Conservation (phyloP, 2,888 invertebrate species). For the Thalpophila matura region DNA sequence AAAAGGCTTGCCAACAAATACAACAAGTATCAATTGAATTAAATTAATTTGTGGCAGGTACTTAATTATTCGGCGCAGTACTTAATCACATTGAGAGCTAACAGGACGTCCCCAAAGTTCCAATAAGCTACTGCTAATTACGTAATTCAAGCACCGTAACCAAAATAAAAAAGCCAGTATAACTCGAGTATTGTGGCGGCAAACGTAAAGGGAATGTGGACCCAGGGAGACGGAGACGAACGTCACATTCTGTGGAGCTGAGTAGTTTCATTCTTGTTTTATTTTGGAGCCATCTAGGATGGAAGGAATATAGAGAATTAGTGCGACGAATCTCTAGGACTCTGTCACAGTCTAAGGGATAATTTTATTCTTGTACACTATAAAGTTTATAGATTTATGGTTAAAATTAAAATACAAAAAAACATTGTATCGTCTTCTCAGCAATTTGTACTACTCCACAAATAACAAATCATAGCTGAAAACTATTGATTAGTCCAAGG, state of each 20-base stretch:
- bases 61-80: conserved; percentile 72
- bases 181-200: conserved; percentile 79
- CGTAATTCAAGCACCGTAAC: conserved; percentile 88
- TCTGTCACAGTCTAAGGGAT: conserved; percentile 8
- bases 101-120: conserved; percentile 77
- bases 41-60: conserved; percentile 55
- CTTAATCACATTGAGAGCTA: conserved; percentile 78
- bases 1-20: conserved; percentile 25
- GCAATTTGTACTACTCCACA: not conserved
- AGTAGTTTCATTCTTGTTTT: conserved; percentile 26
- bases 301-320: conserved; percentile 32
- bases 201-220: conserved; percentile 75
- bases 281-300: conserved; percentile 40
- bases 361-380: conserved; percentile 1
- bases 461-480: not conserved
- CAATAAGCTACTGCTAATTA: conserved; percentile 87
- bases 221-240: conserved; percentile 54
- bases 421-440: not conserved
- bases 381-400: not conserved
- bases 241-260: conserved; percentile 62
- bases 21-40: conserved; percentile 34
- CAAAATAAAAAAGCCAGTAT: conserved; percentile 82
- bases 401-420: not conserved
- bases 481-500: too few species aligned
- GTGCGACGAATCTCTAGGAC: conserved; percentile 34